Base-by-base conservation (phyloP, 1,140 invertebrate genomes). In the Lepeophtheirus salmonis region DNA sequence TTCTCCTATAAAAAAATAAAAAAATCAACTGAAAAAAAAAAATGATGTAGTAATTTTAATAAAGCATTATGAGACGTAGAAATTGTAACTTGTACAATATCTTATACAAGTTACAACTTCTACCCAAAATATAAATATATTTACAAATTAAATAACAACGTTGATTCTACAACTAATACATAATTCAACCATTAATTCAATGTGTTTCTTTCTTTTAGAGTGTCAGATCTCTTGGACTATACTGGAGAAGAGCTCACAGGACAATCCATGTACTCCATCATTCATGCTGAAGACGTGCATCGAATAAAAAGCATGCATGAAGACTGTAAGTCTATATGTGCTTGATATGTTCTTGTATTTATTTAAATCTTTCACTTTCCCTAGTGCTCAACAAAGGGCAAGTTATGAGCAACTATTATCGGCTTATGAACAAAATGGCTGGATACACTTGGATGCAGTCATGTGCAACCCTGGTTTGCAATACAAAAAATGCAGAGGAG, bases 311-410 rank as follows among this genome's bases (percentile, higher is more conserved):
- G 91, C 76, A 84, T 84, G 68, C 90, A 95, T 71, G 76, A 60
- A 51, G 64, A 67, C 41, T 53, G 65, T 66, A 62, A 66, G 63
- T 64, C 2, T 41, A 6, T 41, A n/a, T n/a, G n/a, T n/a, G n/a
- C n/a, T n/a, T n/a, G n/a, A n/a, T 41, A 52, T 18, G 13, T 61
- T 62, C 26, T 62, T 60, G 13, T 17, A 60, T 18, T 6, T 22
- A 23, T 30, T 17, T 30, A 25, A 20, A 61, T 18, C 22, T 17
- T 26, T 50, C 12, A n/a, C 17, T 41, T 81, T 78, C 62, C 75
- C n/a, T n/a, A 95, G 90, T 97, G 70, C 84, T 96, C 66, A 81
- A 86, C 69, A 97, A 97, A 74, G 91, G 92, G 3, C 92, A 97
- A 74, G 89, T 95, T 22, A 76, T 96, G 71, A 94, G 89, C 3